Evolutionary conservation across 2,888 invertebrate genomes (phyloP), one percentile per base, ranked within the genome.

Genomic region (Tetramorium bicarinatum): DNA sequence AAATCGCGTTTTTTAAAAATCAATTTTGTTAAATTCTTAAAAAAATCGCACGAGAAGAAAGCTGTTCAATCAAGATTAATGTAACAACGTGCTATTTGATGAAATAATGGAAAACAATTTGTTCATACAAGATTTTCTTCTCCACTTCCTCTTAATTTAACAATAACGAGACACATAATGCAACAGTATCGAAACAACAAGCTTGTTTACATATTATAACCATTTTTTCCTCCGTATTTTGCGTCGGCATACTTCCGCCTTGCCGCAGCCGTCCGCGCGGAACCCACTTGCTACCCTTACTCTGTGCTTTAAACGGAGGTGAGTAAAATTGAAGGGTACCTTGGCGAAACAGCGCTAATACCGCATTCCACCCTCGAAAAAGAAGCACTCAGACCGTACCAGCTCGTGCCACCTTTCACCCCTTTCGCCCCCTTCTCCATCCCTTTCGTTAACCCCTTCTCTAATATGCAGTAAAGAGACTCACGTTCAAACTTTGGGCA

Each of bases 391-490:
- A 84, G 89, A 87, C 79, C 84, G 88, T 89, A 82, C 87, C 87
- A 89, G 88, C 67, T 76, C 86, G 88, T 86, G 64, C 87, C 83
- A 83, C 85, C 72, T 89, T 89, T 89, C 85, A 84, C 87, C 86
- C 81, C 59, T 59, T 25, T 44, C 81, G 75, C 59, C 86, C 44
- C 59, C n/a, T 2, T 49, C n/a, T 6, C n/a, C 21, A n/a, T 25
- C 25, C n/a, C 29, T 80, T 67, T 74, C 80, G 47, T 49, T 62
- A 80, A 71, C 61, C 74, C 80, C 49, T 62, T 44, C 49, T 62
- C 81, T 89, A 89, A 89, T 88, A 89, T 85, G 89, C 88, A 84
- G 83, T 88, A 89, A 89, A 88, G 88, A 84, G 87, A 86, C 86
- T 84, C 86, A 59, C 79, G 84, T 66, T 83, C 85, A 64, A 84